Evolutionary conservation across 2,113 vertebrate species (phyloP).

Genomic region (Corythoichthys intestinalis): DNA sequence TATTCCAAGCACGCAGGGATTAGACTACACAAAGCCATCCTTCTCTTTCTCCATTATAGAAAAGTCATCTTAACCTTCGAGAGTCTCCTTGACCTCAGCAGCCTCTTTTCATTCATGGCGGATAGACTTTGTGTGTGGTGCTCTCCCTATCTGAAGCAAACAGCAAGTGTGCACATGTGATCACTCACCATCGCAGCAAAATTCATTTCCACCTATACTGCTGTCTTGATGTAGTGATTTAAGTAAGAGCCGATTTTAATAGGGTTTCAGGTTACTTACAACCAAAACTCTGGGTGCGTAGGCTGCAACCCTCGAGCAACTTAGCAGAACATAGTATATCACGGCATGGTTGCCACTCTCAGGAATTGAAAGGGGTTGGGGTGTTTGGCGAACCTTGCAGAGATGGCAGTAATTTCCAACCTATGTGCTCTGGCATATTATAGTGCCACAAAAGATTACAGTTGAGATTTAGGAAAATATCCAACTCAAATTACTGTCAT

Average conservation of each 20-base stretch:
- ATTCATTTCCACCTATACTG: constrained; percentile 25
- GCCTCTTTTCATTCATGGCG: constrained; percentile 16
- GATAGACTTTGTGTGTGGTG: constrained; percentile 30
- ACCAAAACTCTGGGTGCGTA: constrained; percentile 11
- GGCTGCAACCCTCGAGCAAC: constrained; percentile 1
- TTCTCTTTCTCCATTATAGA: background rate
- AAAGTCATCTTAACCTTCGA: background rate
- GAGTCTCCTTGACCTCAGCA: constrained; percentile 37
- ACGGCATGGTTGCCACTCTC: background rate
- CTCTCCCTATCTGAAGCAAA: constrained; percentile 27
- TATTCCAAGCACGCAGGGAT: constrained; percentile 19
- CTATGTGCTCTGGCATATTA: background rate
- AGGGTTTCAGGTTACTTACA: constrained; percentile 16
- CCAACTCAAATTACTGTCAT: background rate
- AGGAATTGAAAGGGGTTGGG: background rate
- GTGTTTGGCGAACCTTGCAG: background rate
- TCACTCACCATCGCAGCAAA: constrained; percentile 29
- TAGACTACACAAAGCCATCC: constrained; percentile 18
- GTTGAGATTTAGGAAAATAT: background rate
- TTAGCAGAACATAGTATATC: background rate
- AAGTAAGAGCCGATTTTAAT: constrained; percentile 18
- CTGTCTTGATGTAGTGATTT: constrained; percentile 32
- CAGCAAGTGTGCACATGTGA: constrained; percentile 13
- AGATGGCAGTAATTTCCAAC: background rate
- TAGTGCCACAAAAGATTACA: background rate